Evolutionary conservation across 1,140 invertebrate species (phyloP), one percentile per base, ranked within the genome.

Genomic region (Bombus fervidus): DNA sequence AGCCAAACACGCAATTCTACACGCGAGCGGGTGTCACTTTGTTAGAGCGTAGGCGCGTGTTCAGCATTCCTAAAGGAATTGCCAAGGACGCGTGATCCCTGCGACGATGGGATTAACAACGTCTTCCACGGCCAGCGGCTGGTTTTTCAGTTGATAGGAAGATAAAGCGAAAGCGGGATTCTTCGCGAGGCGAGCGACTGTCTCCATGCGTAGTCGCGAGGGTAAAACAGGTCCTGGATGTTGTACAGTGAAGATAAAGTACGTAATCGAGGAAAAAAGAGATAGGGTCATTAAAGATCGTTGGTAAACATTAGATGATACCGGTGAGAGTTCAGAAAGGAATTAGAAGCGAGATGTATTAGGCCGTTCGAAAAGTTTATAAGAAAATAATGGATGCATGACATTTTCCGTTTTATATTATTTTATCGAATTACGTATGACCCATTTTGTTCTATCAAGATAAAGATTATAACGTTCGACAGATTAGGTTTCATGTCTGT

Each of bases 41-140:
- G 57, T n/a, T 12, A 6, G 81, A 83, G 72, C 43, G 81, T 83
- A 47, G 81, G 81, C 81, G 81, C 81, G 74, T 83, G 81, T 83
- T 83, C 81, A 66, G 72, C 81, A 83, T 83, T 83, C 73, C 81
- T 76, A 37, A 76, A 47, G 81, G 73, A 76, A 75, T 43, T 43
- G 72, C 73, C 72, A 76, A 76, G 81, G 72, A 76, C 81, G 59
- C 34, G 73, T 5, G 73, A 76, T 53, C 72, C 59, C 25, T 10
- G 59, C 39, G 59, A 75, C 72, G 57, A 64, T n/a, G 74, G 64
- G 74, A 68, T 83, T 83, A 83, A 83, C 81, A 83, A 83, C 28
- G 81, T 69, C 69, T 47, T 41, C 28, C 37, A 22, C 66, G 71
- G 41, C 12, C 37, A 73, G 28, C 81, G 15, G 10, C 43, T 28